A percentile compares a stretch with the other conserved stretches of the same genome.
Conservation (phyloP, 2,888 invertebrate species). For the Herminia tarsipennalis region DNA sequence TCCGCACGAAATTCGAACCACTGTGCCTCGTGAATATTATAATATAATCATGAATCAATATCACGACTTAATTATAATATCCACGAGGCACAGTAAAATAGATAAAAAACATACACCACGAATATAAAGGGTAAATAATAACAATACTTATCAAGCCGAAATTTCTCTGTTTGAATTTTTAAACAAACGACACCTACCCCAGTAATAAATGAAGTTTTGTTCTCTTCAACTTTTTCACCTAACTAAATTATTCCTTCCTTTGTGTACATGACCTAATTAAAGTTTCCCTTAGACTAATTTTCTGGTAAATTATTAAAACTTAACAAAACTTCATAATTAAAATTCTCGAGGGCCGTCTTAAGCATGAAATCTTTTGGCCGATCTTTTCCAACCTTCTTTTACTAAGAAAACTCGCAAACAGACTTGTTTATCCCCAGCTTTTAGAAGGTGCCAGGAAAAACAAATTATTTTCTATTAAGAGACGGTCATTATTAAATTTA, state of each 20-base stretch:
- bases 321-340: constrained; percentile 64
- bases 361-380: constrained; percentile 51
- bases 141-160: background rate
- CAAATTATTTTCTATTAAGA: constrained; percentile 28
- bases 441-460: constrained; percentile 20
- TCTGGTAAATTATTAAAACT: constrained; percentile 68
- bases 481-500: constrained; percentile 22
- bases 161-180: constrained; percentile 15
- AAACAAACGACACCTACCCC: constrained; percentile 4
- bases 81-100: too few species aligned
- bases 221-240: constrained; percentile 24
- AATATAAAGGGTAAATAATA: too few species aligned
- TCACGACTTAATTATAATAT: too few species aligned
- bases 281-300: constrained; percentile 67
- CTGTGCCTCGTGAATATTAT: too few species aligned
- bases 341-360: constrained; percentile 52
- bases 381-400: constrained; percentile 39
- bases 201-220: constrained; percentile 17
- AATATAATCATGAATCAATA: too few species aligned
- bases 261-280: constrained; percentile 71
- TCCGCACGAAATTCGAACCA: too few species aligned
- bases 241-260: constrained; percentile 52
- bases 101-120: too few species aligned
- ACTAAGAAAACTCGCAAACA: constrained; percentile 34
- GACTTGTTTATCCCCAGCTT: constrained; percentile 37